Conservation (phyloP, 2,113 vertebrate genomes). For the Chaetodon auriga region DNA sequence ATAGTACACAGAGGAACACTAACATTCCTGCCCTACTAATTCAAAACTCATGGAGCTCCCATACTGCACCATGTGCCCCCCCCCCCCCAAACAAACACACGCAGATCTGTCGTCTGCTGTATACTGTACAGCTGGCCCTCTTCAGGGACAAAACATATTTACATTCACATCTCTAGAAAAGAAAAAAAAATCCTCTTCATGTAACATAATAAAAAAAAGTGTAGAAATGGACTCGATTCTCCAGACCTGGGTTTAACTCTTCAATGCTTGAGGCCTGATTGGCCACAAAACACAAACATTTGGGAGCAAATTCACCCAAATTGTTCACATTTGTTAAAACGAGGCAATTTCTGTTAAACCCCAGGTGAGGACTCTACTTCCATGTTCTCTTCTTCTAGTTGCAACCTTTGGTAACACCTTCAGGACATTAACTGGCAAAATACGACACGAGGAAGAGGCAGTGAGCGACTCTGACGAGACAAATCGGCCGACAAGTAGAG, state of each 20-base stretch:
- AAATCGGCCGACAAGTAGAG: conserved; percentile 11
- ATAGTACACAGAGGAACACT: conserved; percentile 72
- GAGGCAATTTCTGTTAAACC: conserved; percentile 25
- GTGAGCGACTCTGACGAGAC: conserved; percentile 49
- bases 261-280: conserved; percentile 1
- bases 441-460: conserved; percentile 51
- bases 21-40: conserved; percentile 70
- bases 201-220: conserved; percentile 41
- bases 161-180: conserved; percentile 80
- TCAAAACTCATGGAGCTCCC: conserved; percentile 69
- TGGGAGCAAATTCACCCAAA: neutral
- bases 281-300: conserved; percentile 9
- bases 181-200: conserved; percentile 45
- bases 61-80: conserved; percentile 51
- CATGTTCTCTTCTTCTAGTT: conserved; percentile 53
- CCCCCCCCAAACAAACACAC: conserved; percentile 45
- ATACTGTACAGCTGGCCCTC: conserved; percentile 76
- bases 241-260: conserved; percentile 37
- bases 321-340: neutral
- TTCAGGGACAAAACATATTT: conserved; percentile 70
- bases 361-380: conserved; percentile 50
- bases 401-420: conserved; percentile 78
- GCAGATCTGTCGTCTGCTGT: conserved; percentile 41
- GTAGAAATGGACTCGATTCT: conserved; percentile 51
- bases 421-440: conserved; percentile 40